Conservation (phyloP, 2,888 invertebrate genomes). For the Plagodis dolabraria region DNA sequence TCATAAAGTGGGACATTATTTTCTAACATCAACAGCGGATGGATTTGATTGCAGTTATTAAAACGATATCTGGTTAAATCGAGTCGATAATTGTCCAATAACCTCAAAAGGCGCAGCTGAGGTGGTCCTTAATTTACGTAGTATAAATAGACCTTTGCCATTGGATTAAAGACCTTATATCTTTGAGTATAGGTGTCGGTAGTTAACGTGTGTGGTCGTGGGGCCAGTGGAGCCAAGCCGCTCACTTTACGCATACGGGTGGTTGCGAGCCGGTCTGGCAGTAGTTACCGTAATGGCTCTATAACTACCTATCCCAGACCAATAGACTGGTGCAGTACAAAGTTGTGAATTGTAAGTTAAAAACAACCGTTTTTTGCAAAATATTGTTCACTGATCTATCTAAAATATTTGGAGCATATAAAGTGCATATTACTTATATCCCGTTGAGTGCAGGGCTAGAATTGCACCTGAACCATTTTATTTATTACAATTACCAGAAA, state of each 20-base stretch:
- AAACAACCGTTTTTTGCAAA: too few species aligned
- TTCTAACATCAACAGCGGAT: conserved; percentile 26
- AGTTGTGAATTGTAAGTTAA: too few species aligned
- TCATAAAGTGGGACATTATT: conserved; percentile 35
- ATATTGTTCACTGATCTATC: too few species aligned
- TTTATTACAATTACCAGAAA: too few species aligned
- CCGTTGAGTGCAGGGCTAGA: too few species aligned
- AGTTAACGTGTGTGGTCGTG: conserved; percentile 16
- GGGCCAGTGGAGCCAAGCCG: conserved; percentile 43
- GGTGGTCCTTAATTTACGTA: conserved; percentile 26
- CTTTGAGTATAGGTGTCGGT: conserved; percentile 1
- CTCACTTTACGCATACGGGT: conserved; percentile 49
- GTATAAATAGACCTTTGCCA: conserved; percentile 2
- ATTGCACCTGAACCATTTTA: too few species aligned
- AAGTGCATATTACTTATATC: too few species aligned
- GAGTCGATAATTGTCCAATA: conserved; percentile 45
- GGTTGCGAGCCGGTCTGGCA: conserved; percentile 31
- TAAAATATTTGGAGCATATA: too few species aligned
- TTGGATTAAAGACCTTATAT: conserved; percentile 12
- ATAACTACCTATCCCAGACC: conserved; percentile 10
- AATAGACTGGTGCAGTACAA: neutral
- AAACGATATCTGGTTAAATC: conserved; percentile 42
- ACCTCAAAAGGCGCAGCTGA: conserved; percentile 37
- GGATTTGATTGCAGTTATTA: conserved; percentile 34
- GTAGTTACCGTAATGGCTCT: conserved; percentile 27